Evolutionary conservation across 2,797 vertebrate species (phyloP).

Genomic region (Chelonia mydas): DNA sequence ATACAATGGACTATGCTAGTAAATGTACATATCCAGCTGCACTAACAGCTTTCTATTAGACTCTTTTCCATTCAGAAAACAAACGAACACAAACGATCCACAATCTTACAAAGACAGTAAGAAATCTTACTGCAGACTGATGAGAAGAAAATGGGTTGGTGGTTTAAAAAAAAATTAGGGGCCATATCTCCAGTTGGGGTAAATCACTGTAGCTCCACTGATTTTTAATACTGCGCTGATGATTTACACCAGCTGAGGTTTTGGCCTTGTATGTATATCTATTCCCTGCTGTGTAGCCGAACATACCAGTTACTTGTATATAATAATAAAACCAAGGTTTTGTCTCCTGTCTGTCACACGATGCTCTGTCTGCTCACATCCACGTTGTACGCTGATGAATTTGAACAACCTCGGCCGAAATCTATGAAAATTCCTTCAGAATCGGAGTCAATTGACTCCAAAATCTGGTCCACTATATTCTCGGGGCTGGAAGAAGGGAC

Average conservation of each 20-base stretch:
- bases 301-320: neutral
- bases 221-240: neutral
- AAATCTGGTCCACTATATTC: slow-evolving; percentile 92
- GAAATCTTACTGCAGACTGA: neutral
- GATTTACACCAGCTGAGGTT: neutral
- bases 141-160: neutral
- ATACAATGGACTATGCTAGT: neutral
- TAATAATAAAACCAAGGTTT: neutral
- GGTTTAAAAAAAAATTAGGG: neutral
- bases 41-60: neutral
- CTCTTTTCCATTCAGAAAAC: neutral
- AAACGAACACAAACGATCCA: neutral
- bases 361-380: slow-evolving; percentile 89
- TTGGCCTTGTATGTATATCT: neutral
- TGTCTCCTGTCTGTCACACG: slow-evolving; percentile 80
- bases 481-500: slow-evolving; percentile 93
- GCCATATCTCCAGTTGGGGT: neutral
- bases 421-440: slow-evolving; percentile 97
- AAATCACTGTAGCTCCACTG: neutral
- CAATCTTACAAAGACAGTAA: neutral
- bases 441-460: slow-evolving; percentile 93
- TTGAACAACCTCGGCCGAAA: slow-evolving; percentile 89
- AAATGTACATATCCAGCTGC: neutral
- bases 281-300: neutral
- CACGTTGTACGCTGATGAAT: slow-evolving; percentile 82